These are phyloP conservation scores for Adelges cooleyi DNA, from an alignment of 1,140 invertebrate species.

Conservation along the genomic window DNA sequence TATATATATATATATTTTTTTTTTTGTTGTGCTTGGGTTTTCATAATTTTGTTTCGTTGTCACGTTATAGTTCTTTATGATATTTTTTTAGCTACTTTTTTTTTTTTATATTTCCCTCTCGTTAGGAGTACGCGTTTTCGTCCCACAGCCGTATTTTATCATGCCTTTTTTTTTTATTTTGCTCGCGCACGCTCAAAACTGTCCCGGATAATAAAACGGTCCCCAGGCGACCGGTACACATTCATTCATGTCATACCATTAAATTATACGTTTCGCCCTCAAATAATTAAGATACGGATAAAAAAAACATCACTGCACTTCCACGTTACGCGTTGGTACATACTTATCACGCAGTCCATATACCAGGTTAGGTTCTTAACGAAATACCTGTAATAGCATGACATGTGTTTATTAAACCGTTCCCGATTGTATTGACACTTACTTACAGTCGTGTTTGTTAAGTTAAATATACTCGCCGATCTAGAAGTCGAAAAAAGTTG, in stretches of 20 bases:
- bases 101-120: background rate
- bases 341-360: too few species aligned
- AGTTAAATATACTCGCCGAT: too few species aligned
- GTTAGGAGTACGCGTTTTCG: background rate
- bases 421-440: too few species aligned
- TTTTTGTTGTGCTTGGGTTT: slow-evolving; percentile 3
- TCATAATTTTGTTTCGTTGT: slow-evolving; percentile 24
- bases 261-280: slow-evolving; percentile 22
- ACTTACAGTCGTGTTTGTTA: too few species aligned
- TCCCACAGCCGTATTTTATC: background rate
- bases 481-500: too few species aligned
- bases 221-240: slow-evolving; percentile 2
- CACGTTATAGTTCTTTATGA: slow-evolving; percentile 8
- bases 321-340: too few species aligned
- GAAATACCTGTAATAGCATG: too few species aligned
- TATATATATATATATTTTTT: too few species aligned
- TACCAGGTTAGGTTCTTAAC: too few species aligned
- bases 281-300: slow-evolving; percentile 26
- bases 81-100: background rate
- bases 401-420: too few species aligned
- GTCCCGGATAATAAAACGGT: slow-evolving; percentile 17
- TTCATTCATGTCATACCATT: slow-evolving; percentile 23
- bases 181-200: background rate
- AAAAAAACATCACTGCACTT: background rate
- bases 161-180: slow-evolving; percentile 5